phyloP scores from a whole-genome alignment of 2,797 vertebrate species.

The Gymnothorax javanicus region DNA sequence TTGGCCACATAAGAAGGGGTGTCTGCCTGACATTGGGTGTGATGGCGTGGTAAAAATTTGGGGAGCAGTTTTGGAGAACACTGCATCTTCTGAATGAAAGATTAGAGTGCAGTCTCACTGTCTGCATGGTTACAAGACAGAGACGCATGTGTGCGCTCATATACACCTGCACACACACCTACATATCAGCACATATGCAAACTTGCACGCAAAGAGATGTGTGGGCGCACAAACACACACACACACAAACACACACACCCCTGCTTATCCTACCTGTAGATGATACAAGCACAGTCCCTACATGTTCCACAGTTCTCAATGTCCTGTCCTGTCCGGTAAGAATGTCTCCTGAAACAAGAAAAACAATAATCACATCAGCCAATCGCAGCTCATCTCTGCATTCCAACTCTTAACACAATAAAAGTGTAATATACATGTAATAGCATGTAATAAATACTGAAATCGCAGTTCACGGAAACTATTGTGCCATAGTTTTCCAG shows the following conservation, averaged over 20 bases:
- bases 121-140: background rate
- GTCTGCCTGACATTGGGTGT: background rate
- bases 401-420: background rate
- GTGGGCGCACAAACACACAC: background rate
- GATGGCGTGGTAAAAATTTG: background rate
- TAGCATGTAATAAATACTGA: background rate
- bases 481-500: too few species aligned
- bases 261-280: conserved; percentile 78
- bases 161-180: background rate
- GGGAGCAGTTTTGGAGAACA: background rate
- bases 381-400: conserved; percentile 2
- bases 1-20: background rate
- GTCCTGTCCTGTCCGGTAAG: conserved; percentile 84
- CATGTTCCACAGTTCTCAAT: conserved; percentile 87
- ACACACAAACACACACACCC: background rate
- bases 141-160: background rate
- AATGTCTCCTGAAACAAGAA: conserved; percentile 76
- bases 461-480: background rate
- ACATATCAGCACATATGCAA: background rate
- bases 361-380: conserved; percentile 57
- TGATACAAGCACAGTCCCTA: conserved; percentile 88
- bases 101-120: background rate
- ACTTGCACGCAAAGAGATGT: background rate
- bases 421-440: background rate
- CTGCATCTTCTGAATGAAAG: background rate